phyloP scores from a whole-genome alignment of 1,140 invertebrate genomes.

The Halotydeus destructor region DNA sequence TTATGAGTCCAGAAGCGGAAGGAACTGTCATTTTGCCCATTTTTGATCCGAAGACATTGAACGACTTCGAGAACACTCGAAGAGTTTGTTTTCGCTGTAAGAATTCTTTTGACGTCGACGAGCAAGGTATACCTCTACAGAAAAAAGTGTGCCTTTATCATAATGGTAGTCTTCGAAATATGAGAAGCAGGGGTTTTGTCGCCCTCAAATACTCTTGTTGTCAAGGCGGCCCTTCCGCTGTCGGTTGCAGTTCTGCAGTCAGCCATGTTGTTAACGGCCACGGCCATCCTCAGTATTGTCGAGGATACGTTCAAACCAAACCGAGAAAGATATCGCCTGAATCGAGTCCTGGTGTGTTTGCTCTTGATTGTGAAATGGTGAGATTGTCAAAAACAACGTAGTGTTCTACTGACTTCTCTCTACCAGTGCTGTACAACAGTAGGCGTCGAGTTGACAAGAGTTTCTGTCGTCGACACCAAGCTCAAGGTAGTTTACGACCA shows the following conservation, averaged over 20 bases:
- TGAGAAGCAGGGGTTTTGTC: slow-evolving; percentile 15
- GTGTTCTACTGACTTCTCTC: slow-evolving; percentile 21
- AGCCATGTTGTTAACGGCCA: slow-evolving; percentile 25
- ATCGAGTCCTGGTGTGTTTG: slow-evolving; percentile 42
- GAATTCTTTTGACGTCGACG: slow-evolving; percentile 50
- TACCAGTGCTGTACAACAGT: slow-evolving; percentile 37
- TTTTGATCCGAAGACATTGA: slow-evolving; percentile 25
- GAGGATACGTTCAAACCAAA: slow-evolving; percentile 60
- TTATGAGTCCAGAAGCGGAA: slow-evolving; percentile 37
- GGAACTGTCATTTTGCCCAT: slow-evolving; percentile 39
- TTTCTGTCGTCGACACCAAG: slow-evolving; percentile 64
- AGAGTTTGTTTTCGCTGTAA: slow-evolving; percentile 58
- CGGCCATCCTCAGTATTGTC: slow-evolving; percentile 42
- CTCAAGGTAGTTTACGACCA: slow-evolving; percentile 56
- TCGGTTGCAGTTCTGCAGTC: slow-evolving; percentile 50
- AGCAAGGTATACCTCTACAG: slow-evolving; percentile 42
- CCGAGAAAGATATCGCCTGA: no score
- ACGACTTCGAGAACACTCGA: not conserved
- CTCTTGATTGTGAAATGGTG: slow-evolving; percentile 86
- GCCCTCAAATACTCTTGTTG: slow-evolving; percentile 35
- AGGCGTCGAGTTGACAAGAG: slow-evolving; percentile 68
- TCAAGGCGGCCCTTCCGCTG: slow-evolving; percentile 41
- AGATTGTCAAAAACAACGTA: no score
- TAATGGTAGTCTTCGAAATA: slow-evolving; percentile 56
- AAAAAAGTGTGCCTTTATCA: slow-evolving; percentile 67